Conservation (phyloP, 2,888 invertebrate genomes). For the Lasioglossum lativentre region DNA sequence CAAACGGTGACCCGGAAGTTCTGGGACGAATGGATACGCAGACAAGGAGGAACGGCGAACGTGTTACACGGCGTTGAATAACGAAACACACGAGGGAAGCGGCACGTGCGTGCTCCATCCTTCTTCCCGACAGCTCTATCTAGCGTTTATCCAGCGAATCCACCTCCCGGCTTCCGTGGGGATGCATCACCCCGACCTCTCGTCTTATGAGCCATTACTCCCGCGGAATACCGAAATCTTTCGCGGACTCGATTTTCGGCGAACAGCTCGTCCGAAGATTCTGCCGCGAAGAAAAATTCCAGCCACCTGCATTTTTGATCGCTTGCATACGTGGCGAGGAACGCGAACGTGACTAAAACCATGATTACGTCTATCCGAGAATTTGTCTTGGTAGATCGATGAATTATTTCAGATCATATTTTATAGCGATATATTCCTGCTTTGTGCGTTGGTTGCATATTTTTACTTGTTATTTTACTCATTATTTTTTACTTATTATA, state of each 20-base stretch:
- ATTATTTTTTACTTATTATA: too few species aligned
- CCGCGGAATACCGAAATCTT: slow-evolving; percentile 76
- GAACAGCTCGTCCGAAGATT: slow-evolving; percentile 27
- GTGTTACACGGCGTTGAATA: slow-evolving; percentile 55
- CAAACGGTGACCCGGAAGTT: slow-evolving; percentile 15
- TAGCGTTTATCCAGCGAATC: slow-evolving; percentile 76
- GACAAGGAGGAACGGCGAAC: slow-evolving; percentile 26
- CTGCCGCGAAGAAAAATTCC: slow-evolving; percentile 37
- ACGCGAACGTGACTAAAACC: slow-evolving; percentile 35
- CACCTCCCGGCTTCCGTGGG: slow-evolving; percentile 68
- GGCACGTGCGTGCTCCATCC: slow-evolving; percentile 79
- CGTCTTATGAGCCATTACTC: slow-evolving; percentile 75
- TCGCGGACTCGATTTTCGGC: slow-evolving; percentile 60
- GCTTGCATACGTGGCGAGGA: not conserved
- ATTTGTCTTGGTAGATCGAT: slow-evolving; percentile 5
- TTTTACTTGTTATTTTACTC: too few species aligned
- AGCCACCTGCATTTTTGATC: slow-evolving; percentile 15
- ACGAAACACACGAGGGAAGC: slow-evolving; percentile 49
- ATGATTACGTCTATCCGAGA: slow-evolving; percentile 10
- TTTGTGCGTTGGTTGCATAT: not conserved
- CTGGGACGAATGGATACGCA: slow-evolving; percentile 30
- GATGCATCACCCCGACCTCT: slow-evolving; percentile 50
- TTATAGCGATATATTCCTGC: not conserved
- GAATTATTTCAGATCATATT: not conserved
- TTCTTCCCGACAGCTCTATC: slow-evolving; percentile 82